Base-by-base conservation (phyloP, 2,888 invertebrate species). In the Patella pellucida region DNA sequence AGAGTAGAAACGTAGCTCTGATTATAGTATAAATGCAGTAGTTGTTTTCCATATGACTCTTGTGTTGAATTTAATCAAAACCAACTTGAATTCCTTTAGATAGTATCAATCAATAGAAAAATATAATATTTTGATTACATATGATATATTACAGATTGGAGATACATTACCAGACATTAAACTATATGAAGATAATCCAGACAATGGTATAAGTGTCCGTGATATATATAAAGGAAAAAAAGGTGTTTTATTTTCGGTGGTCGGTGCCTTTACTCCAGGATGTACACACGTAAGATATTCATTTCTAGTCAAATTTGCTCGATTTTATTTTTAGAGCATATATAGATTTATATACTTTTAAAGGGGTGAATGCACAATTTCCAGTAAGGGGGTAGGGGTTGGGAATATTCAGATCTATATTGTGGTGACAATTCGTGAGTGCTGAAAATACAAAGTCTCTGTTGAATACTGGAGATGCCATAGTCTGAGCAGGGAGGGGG, bases 191-290 rank as follows among this genome's bases (percentile, higher is more conserved):
- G 95, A 95, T 89, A 94, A 94, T 3, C 97, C 97, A 9, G 94
- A 95, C 0, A 96, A 95, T 85, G 95, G 95, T 92, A 95, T 98
- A 9, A 96, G 95, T 90, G 92, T 95, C 67, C 92, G 93, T 5
- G 94, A 96, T 23, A 89, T 95, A 76, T 93, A 94, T 73, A 92
- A 93, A 72, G 95, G 95, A n/a, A 97, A 96, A 89, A 97, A 95
- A 89, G 93, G 97, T 0, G 93, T 98, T 3, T 89, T 98, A 76
- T 97, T 98, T 89, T 97, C 95, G 52, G 97, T 98, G 16, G 97
- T 97, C 19, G 98, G 97, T 14, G 97, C 97, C 3, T 98, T 97
- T 88, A 97, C 97, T 1, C 97, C 97, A 15, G 97, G 96, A 12
- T 97, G 97, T 90, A 96, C 96, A 0, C 94, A 95, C 93, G 95